Percentiles rank a stretch among this genome's conserved stretches.
These are phyloP conservation scores for Danio kyathit DNA, from an alignment of 2,797 vertebrate species.

Conservation along the genomic window DNA sequence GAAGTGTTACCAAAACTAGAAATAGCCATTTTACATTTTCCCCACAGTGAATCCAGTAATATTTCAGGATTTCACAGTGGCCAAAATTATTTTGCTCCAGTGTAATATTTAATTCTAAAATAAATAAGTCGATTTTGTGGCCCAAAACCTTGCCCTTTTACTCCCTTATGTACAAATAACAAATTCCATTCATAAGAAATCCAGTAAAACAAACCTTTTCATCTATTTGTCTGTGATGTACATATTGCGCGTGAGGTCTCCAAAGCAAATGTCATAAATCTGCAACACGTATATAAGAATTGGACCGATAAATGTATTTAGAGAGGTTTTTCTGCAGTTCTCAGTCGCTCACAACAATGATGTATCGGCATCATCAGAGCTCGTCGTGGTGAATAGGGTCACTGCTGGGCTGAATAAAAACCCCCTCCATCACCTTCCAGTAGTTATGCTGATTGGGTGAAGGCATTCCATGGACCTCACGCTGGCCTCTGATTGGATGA, in stretches of 20 bases:
- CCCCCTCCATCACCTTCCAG: slow-evolving; percentile 95
- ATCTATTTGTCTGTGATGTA: neutral
- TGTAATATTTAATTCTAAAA: slow-evolving; percentile 30
- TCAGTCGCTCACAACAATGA: neutral
- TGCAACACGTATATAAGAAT: neutral
- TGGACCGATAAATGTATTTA: slow-evolving; percentile 20
- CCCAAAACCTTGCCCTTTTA: neutral
- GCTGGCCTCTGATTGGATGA: slow-evolving; percentile 93
- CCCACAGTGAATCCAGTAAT: neutral
- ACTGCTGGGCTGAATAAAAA: slow-evolving; percentile 91
- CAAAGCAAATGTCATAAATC: neutral
- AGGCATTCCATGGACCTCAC: slow-evolving; percentile 91
- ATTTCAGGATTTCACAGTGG: neutral
- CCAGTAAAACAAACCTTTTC: slow-evolving; percentile 12
- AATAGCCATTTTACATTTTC: neutral
- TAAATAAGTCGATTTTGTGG: neutral
- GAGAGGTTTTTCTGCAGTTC: neutral
- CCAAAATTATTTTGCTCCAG: neutral
- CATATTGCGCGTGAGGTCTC: neutral
- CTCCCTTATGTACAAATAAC: slow-evolving; percentile 7
- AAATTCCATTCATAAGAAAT: slow-evolving; percentile 3
- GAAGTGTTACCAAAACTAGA: neutral
- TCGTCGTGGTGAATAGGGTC: slow-evolving; percentile 85
- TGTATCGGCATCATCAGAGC: slow-evolving; percentile 78
- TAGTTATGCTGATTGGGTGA: slow-evolving; percentile 86